Base-by-base conservation (phyloP, 2,888 invertebrate species). In the Blomia tropicalis region DNA sequence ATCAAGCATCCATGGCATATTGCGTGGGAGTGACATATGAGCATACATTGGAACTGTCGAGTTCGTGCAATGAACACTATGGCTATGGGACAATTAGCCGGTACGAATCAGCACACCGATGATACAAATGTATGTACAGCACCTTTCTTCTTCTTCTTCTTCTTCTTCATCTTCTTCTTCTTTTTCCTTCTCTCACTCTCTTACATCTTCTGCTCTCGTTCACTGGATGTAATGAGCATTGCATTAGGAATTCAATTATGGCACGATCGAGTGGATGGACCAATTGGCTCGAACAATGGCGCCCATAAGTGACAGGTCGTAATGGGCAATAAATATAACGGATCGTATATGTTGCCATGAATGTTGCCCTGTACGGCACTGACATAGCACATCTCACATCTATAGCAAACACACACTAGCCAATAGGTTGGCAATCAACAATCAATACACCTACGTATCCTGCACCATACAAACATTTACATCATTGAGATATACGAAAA, bases 281-380 rank as follows among this genome's bases (percentile, higher is more conserved):
- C 51, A 47, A 47, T 47, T 47, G 51, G 51, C 22, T 14, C 7
- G 22, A 27, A 47, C 51, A 47, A 47, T 47, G 51, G 51, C 51
- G 51, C 51, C 51, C 51, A 47, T 47, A 27, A 47, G 51, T 47
- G 51, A 47, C 51, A 47, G 51, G 7, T 47, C 27, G 22, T 47
- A 47, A 47, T 47, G 51, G 51, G 51, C 51, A 47, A 47, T 47
- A 47, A 47, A 47, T 47, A 47, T 47, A 47, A 27, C 51, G 22
- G 51, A 36, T n/a, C n/a, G 7, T 7, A 47, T 47, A 11, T 47
- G n/a, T n/a, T 11, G 23, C 7, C n/a, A n/a, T n/a, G n/a, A n/a
- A n/a, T n/a, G n/a, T n/a, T n/a, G n/a, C 51, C 27, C 7, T 36
- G 36, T 36, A 17, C 36, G 36, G 36, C 36, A 36, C 36, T 25